Conservation (phyloP, 2,113 vertebrate species). For the Choloepus hoffmanni region DNA sequence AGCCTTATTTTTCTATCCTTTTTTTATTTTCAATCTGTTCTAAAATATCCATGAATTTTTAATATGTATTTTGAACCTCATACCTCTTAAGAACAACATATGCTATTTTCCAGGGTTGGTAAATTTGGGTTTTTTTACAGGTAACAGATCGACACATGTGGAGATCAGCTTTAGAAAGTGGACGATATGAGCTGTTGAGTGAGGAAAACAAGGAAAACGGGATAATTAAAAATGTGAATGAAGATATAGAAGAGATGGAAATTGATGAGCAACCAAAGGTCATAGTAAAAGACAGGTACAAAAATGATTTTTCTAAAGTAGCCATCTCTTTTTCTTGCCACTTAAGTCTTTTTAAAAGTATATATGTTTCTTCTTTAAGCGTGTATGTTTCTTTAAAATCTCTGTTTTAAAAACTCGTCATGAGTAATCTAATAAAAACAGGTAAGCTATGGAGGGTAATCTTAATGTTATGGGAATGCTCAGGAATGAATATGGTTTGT, state of each 20-base stretch:
- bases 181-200: conserved; percentile 91
- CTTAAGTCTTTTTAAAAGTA: neutral
- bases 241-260: conserved; percentile 89
- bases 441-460: too few species aligned
- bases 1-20: conserved; percentile 63
- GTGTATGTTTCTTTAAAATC: conserved; percentile 8
- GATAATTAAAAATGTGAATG: conserved; percentile 87
- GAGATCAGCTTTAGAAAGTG: conserved; percentile 93
- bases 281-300: conserved; percentile 92
- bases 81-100: conserved; percentile 28
- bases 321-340: neutral
- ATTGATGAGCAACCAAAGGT: conserved; percentile 87
- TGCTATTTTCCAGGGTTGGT: conserved; percentile 41
- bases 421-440: too few species aligned
- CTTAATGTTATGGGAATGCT: too few species aligned
- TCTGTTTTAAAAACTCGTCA: neutral
- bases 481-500: too few species aligned
- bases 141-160: conserved; percentile 93
- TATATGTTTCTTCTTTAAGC: conserved; percentile 10
- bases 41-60: conserved; percentile 66
- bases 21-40: conserved; percentile 61
- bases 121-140: conserved; percentile 86
- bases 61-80: conserved; percentile 35
- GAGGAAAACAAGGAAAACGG: conserved; percentile 91
- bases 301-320: conserved; percentile 28